These are phyloP conservation scores for Ornithorhynchus anatinus DNA, from an alignment of 2,113 vertebrate species.

Conservation along the genomic window DNA sequence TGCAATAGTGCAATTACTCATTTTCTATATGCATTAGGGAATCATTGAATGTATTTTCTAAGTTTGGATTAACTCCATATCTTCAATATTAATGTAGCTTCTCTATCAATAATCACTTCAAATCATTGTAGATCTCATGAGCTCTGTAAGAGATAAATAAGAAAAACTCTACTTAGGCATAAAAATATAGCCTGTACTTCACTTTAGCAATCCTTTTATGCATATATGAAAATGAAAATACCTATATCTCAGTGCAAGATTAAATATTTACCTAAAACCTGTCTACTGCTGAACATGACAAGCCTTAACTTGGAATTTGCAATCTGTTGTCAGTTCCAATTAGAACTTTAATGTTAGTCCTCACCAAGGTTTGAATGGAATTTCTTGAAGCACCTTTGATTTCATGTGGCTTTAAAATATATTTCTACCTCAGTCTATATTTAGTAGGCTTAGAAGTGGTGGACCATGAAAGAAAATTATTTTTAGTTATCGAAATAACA, in stretches of 20 bases:
- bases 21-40: no score
- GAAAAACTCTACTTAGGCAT: background rate
- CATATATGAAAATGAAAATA: background rate
- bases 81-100: background rate
- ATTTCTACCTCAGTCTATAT: no score
- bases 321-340: constrained; percentile 24
- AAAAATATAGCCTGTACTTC: background rate
- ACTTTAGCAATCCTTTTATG: background rate
- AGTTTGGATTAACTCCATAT: no score
- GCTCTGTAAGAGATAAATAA: background rate
- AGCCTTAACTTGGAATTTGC: constrained; percentile 1
- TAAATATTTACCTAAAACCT: background rate
- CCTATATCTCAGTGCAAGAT: background rate
- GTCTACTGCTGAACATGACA: background rate
- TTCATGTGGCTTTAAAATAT: constrained; percentile 22
- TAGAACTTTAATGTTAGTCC: constrained; percentile 3
- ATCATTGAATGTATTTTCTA: no score
- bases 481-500: no score
- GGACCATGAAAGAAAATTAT: no score
- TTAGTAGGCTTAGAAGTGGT: no score
- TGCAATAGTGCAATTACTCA: no score
- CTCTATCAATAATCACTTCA: background rate
- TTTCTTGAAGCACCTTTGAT: constrained; percentile 30
- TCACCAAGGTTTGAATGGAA: constrained; percentile 14
- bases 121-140: background rate